phyloP scores from a whole-genome alignment of 2,797 vertebrate species.

The Percopsis omiscomaycus region DNA sequence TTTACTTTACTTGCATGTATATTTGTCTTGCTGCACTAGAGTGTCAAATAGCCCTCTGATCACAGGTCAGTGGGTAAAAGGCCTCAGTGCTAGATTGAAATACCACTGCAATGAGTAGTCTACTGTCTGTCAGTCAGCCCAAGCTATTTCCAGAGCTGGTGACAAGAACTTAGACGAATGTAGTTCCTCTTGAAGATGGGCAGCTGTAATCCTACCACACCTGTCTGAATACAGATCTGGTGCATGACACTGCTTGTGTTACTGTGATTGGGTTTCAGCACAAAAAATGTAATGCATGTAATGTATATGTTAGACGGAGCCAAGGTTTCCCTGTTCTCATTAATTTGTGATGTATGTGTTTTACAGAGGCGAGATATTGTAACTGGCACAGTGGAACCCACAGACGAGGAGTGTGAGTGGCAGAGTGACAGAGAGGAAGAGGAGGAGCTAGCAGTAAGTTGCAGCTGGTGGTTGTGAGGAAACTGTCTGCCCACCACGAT shows the following conservation, averaged over 20 bases:
- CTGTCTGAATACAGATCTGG: slow-evolving; percentile 33
- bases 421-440: slow-evolving; percentile 92
- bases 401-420: slow-evolving; percentile 94
- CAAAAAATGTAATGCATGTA: no score
- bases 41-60: slow-evolving; percentile 24
- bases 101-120: slow-evolving; percentile 62
- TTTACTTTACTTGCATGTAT: no score
- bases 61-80: slow-evolving; percentile 35
- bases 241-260: not conserved
- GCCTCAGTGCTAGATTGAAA: slow-evolving; percentile 72
- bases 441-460: slow-evolving; percentile 90
- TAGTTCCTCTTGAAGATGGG: slow-evolving; percentile 48
- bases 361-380: slow-evolving; percentile 89
- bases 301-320: no score
- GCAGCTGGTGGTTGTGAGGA: no score
- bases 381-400: slow-evolving; percentile 87
- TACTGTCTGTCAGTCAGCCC: slow-evolving; percentile 58
- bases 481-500: no score
- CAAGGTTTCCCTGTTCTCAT: no score
- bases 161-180: slow-evolving; percentile 58
- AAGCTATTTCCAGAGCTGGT: slow-evolving; percentile 72
- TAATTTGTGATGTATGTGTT: not conserved
- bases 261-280: not conserved
- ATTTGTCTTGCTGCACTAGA: slow-evolving; percentile 29
- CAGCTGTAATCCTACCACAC: slow-evolving; percentile 60